Evolutionary conservation across 2,888 invertebrate species (phyloP).

Genomic region (Pristionchus mayeri): DNA sequence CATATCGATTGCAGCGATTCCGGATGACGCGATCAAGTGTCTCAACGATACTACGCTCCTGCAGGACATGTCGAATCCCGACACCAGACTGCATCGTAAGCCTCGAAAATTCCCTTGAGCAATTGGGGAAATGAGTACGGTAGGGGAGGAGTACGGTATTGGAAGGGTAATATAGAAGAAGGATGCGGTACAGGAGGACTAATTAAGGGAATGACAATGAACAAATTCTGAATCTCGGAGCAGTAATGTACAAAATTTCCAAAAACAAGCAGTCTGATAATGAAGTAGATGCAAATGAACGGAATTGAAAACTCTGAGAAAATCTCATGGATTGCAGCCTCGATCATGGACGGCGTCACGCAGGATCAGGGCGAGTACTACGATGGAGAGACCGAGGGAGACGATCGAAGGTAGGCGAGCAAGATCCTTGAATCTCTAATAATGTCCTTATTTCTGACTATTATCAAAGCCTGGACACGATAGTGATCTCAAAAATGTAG

Average conservation of each 20-base stretch:
- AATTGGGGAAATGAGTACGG: neutral
- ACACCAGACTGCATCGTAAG: conserved; percentile 64
- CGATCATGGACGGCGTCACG: conserved; percentile 62
- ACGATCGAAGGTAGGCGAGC: conserved; percentile 57
- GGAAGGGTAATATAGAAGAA: neutral
- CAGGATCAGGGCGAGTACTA: conserved; percentile 63
- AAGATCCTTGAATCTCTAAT: no score
- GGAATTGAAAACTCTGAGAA: no score
- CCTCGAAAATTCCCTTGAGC: neutral
- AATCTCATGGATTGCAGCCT: no score
- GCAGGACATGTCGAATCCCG: conserved; percentile 69
- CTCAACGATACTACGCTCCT: conserved; percentile 57
- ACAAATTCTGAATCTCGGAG: no score
- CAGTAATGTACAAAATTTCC: no score
- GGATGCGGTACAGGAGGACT: neutral
- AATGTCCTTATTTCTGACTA: no score
- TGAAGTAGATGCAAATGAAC: no score
- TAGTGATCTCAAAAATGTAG: no score
- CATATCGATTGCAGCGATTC: conserved; percentile 61
- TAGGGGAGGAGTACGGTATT: neutral
- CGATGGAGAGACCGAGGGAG: conserved; percentile 64
- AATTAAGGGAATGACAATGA: no score
- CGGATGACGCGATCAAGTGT: conserved; percentile 63
- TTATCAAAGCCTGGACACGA: no score
- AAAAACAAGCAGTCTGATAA: no score